Evolutionary conservation across 2,888 invertebrate species (phyloP).

Genomic region (Sthenelais limicola): DNA sequence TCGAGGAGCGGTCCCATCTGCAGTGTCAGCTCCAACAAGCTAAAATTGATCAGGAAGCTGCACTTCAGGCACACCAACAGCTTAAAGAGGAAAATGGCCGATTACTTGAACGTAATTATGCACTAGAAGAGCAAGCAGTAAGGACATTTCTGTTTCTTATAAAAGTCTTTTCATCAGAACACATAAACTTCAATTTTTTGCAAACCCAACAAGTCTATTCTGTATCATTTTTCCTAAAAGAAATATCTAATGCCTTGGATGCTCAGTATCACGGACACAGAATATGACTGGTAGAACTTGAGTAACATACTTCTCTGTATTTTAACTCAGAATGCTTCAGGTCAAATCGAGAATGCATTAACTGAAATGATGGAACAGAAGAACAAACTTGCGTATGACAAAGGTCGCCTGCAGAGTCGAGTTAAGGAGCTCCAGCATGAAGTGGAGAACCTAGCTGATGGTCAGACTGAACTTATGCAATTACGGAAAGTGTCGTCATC

Average conservation of each 20-base stretch:
- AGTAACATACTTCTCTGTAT: too few species aligned
- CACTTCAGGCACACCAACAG: slow-evolving; percentile 54
- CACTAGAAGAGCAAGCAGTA: slow-evolving; percentile 65
- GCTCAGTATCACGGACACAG: too few species aligned
- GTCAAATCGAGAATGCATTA: slow-evolving; percentile 63
- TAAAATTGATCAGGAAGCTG: slow-evolving; percentile 59
- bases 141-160: too few species aligned
- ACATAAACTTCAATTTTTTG: too few species aligned
- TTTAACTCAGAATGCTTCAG: slow-evolving; percentile 57
- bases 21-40: slow-evolving; percentile 61
- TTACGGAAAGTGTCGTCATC: slow-evolving; percentile 56
- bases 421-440: slow-evolving; percentile 84
- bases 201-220: too few species aligned
- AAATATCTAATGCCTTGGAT: too few species aligned
- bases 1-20: slow-evolving; percentile 60
- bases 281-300: too few species aligned
- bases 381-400: slow-evolving; percentile 68
- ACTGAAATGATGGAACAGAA: slow-evolving; percentile 69
- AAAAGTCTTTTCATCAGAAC: too few species aligned
- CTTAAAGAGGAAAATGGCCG: slow-evolving; percentile 64
- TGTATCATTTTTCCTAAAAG: too few species aligned
- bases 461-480: slow-evolving; percentile 57
- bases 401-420: slow-evolving; percentile 76
- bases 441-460: slow-evolving; percentile 83
- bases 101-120: slow-evolving; percentile 60